Percentiles rank a stretch among this genome's conserved stretches.
Evolutionary conservation across 2,797 vertebrate species (phyloP).

Genomic region (Microchirus variegatus): DNA sequence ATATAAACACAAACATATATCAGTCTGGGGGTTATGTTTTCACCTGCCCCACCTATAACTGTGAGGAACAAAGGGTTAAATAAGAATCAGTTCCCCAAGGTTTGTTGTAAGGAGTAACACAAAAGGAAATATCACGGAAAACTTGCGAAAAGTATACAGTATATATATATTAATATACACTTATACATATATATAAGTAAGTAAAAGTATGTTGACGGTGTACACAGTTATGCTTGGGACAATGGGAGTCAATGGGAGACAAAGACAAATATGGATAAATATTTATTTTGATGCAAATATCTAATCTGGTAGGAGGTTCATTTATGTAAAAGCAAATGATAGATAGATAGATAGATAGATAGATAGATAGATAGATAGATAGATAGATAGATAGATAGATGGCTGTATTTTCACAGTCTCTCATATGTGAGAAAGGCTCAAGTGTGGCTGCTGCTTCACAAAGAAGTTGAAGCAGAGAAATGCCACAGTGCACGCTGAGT

Average conservation of each 20-base stretch:
- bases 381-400: constrained; percentile 40
- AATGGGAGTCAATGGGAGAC: not conserved
- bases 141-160: no score
- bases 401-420: constrained; percentile 52
- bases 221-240: not conserved
- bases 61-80: no score
- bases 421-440: constrained; percentile 70
- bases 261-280: not conserved
- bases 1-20: no score
- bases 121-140: no score
- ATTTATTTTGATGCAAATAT: no score
- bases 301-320: no score
- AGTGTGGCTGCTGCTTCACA: constrained; percentile 76
- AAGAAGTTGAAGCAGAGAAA: constrained; percentile 82
- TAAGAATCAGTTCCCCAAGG: no score
- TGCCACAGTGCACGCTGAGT: constrained; percentile 79
- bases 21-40: no score
- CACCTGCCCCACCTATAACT: no score
- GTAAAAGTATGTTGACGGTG: not conserved
- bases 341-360: constrained; percentile 32
- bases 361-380: constrained; percentile 42
- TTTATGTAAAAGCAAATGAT: no score
- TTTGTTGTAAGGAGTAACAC: no score
- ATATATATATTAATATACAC: no score
- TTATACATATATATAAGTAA: not conserved